Evolutionary conservation across 2,888 invertebrate species (phyloP).

Genomic region (Oscheius myriophilus): DNA sequence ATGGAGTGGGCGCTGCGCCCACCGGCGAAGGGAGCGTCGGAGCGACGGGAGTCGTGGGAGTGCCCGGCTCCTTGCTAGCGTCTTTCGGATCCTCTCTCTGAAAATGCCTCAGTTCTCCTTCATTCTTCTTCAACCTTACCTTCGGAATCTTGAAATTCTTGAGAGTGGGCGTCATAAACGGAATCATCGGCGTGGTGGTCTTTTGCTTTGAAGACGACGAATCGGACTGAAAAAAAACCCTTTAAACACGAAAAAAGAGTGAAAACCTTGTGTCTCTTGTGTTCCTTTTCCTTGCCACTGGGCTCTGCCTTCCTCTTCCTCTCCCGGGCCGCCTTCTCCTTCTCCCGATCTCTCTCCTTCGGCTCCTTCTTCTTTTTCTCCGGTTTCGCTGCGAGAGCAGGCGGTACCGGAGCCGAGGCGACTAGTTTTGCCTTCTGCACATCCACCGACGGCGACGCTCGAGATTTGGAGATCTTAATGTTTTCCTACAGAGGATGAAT

Average conservation of each 20-base stretch:
- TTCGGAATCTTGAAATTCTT: slow-evolving; percentile 49
- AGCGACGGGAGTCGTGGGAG: slow-evolving; percentile 19
- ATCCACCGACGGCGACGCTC: slow-evolving; percentile 29
- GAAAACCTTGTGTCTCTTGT: slow-evolving; percentile 18
- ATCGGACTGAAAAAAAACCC: neutral
- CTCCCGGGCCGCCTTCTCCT: slow-evolving; percentile 14
- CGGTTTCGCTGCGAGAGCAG: neutral
- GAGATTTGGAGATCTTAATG: slow-evolving; percentile 27
- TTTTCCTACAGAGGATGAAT: too few species aligned
- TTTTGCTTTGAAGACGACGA: neutral
- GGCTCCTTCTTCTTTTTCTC: slow-evolving; percentile 26
- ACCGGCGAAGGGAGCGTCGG: slow-evolving; percentile 1
- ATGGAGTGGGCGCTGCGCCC: neutral
- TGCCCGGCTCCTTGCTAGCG: slow-evolving; percentile 3
- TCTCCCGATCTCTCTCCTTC: neutral
- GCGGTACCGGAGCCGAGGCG: neutral
- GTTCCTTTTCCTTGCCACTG: slow-evolving; percentile 13
- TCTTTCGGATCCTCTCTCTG: slow-evolving; percentile 11
- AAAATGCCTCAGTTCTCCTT: neutral
- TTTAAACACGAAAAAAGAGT: too few species aligned
- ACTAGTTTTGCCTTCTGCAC: slow-evolving; percentile 12
- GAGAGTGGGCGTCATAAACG: slow-evolving; percentile 26
- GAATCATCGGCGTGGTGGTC: neutral
- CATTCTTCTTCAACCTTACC: slow-evolving; percentile 1
- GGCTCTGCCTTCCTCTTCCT: slow-evolving; percentile 26